Evolutionary conservation across 2,113 vertebrate genomes (phyloP).

Genomic region (Nerophis ophidion): DNA sequence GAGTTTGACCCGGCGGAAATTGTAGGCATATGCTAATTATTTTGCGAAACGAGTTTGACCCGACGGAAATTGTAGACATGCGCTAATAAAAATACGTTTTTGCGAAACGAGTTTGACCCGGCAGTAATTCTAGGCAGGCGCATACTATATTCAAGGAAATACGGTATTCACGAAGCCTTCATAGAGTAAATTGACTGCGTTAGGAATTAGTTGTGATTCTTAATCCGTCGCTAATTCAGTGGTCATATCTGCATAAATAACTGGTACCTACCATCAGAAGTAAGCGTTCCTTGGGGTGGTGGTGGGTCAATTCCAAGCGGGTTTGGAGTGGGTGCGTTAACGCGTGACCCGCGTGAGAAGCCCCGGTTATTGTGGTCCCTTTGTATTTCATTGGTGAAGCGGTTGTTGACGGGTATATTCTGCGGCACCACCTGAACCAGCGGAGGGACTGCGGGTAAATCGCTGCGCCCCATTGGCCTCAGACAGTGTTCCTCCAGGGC

Average conservation of each 20-base stretch:
- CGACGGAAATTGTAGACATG: no score
- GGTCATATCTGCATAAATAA: no score
- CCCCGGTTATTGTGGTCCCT: slow-evolving; percentile 78
- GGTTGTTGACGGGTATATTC: slow-evolving; percentile 79
- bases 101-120: no score
- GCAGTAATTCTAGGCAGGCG: no score
- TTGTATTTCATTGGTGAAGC: slow-evolving; percentile 91
- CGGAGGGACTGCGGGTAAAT: slow-evolving; percentile 80
- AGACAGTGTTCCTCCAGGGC: slow-evolving; percentile 89
- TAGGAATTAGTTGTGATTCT: neutral
- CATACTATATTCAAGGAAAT: no score
- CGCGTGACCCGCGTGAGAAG: slow-evolving; percentile 77
- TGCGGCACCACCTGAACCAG: slow-evolving; percentile 93
- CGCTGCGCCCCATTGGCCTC: slow-evolving; percentile 75
- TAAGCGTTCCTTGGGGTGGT: slow-evolving; percentile 84
- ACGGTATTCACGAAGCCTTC: neutral
- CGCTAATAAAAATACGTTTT: no score
- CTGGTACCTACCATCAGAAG: slow-evolving; percentile 80
- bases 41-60: no score
- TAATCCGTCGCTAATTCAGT: neutral
- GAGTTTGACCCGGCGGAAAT: no score
- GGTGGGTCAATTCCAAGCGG: slow-evolving; percentile 72
- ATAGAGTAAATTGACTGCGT: neutral
- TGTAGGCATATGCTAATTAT: no score
- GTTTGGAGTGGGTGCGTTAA: slow-evolving; percentile 67